phyloP scores from a whole-genome alignment of 2,888 invertebrate species.

The Coelopa pilipes region DNA sequence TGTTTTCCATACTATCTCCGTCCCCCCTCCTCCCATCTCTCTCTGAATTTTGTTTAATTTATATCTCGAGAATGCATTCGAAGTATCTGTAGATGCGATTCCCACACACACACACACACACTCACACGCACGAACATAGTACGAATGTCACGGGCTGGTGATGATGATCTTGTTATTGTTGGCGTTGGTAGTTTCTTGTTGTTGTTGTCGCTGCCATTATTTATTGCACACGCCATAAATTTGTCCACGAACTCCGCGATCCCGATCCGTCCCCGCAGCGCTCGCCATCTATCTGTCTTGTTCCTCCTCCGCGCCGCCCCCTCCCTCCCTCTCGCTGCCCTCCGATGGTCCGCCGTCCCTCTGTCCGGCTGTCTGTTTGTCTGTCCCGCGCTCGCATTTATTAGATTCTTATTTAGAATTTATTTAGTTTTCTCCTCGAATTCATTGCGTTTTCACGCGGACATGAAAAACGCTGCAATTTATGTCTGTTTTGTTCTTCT shows the following conservation, averaged over 20 bases:
- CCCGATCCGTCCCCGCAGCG: background rate
- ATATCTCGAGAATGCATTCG: slow-evolving; percentile 1
- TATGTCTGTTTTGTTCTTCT: background rate
- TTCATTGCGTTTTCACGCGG: background rate
- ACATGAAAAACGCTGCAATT: slow-evolving; percentile 6
- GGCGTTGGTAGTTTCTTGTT: background rate
- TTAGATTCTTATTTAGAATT: background rate
- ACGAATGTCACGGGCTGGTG: slow-evolving; percentile 7
- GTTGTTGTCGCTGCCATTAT: slow-evolving; percentile 2
- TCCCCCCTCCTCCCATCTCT: background rate
- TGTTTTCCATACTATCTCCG: too few species aligned
- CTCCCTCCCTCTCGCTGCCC: background rate
- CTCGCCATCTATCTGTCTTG: background rate
- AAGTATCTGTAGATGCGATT: background rate
- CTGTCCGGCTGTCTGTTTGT: slow-evolving; percentile 1
- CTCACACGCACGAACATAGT: background rate
- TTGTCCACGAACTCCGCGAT: background rate
- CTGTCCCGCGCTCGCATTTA: background rate
- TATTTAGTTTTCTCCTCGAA: background rate
- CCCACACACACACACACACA: background rate
- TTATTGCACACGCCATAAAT: slow-evolving; percentile 1
- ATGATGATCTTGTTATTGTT: background rate
- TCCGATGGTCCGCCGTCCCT: background rate
- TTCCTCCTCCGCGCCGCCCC: background rate
- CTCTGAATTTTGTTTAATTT: background rate